Percentiles rank a stretch among this genome's conserved stretches.
These are phyloP conservation scores for Lamproptera curius DNA, from an alignment of 2,888 invertebrate species.

Conservation along the genomic window DNA sequence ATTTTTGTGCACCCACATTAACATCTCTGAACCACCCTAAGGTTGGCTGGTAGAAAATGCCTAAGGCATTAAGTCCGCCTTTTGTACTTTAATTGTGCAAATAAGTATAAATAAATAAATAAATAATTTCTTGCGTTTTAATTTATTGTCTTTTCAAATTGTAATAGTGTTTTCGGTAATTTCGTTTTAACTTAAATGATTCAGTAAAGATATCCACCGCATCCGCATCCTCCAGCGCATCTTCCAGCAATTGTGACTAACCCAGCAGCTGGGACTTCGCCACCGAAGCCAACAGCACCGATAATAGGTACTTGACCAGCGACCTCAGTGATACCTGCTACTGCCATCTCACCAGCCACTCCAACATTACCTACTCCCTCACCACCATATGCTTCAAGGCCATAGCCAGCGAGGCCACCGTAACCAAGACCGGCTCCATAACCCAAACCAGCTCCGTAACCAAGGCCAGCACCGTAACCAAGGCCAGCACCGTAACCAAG, in stretches of 20 bases:
- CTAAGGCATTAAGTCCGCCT: too few relatives aligned
- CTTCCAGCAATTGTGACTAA: conserved; percentile 42
- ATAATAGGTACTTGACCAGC: conserved; percentile 42
- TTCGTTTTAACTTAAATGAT: background rate
- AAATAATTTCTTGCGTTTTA: too few relatives aligned
- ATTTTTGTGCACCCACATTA: too few relatives aligned
- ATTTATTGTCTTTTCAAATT: background rate
- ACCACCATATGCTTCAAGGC: conserved; percentile 22
- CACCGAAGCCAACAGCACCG: conserved; percentile 42
- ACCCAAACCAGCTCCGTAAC: conserved; percentile 27
- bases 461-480: conserved; percentile 13
- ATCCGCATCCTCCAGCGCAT: conserved; percentile 38
- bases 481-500: conserved; percentile 21
- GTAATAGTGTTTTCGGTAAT: background rate
- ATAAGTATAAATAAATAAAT: too few relatives aligned
- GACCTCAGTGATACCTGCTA: conserved; percentile 31
- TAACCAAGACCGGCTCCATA: conserved; percentile 17
- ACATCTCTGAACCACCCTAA: too few relatives aligned
- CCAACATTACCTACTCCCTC: conserved; percentile 24
- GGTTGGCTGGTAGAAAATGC: too few relatives aligned
- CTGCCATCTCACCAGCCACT: conserved; percentile 23
- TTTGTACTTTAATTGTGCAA: too few relatives aligned
- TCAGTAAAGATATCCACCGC: conserved; percentile 13
- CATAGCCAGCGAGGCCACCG: conserved; percentile 21
- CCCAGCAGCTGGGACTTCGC: conserved; percentile 42